Evolutionary conservation across 2,888 invertebrate genomes (phyloP).

Genomic region (Acleris holmiana): DNA sequence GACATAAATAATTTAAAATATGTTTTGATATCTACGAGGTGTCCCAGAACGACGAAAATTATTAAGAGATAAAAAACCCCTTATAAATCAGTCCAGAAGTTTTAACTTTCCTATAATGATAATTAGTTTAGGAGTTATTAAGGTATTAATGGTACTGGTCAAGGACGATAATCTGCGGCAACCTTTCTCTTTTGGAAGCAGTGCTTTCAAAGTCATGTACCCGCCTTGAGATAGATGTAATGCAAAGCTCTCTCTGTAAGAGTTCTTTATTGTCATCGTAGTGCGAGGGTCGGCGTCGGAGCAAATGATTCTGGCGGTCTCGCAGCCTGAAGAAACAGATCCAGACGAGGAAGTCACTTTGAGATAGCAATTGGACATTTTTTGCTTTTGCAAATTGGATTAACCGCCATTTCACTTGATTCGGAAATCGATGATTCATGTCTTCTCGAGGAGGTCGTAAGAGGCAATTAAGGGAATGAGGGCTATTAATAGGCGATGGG

Average conservation of each 20-base stretch:
- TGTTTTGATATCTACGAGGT: too few species aligned
- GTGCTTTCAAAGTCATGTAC: slow-evolving; percentile 54
- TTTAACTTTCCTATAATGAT: too few species aligned
- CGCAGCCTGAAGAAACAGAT: slow-evolving; percentile 92
- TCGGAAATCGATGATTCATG: slow-evolving; percentile 72
- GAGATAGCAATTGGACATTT: slow-evolving; percentile 60
- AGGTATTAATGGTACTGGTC: too few species aligned
- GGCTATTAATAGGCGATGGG: too few species aligned
- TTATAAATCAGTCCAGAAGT: too few species aligned
- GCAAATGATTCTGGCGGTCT: slow-evolving; percentile 90
- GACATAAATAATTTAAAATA: too few species aligned
- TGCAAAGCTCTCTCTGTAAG: slow-evolving; percentile 69
- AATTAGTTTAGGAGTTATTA: too few species aligned
- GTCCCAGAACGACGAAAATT: too few species aligned
- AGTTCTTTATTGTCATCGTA: slow-evolving; percentile 69
- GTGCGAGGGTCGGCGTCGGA: slow-evolving; percentile 82
- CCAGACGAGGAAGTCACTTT: slow-evolving; percentile 85
- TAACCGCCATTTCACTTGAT: slow-evolving; percentile 64
- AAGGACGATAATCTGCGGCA: too few species aligned
- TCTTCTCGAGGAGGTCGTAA: too few species aligned
- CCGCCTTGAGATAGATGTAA: slow-evolving; percentile 51
- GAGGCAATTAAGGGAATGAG: too few species aligned
- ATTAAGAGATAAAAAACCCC: too few species aligned
- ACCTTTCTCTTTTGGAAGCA: slow-evolving; percentile 46
- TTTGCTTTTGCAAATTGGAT: slow-evolving; percentile 49